These are phyloP conservation scores for Protobothrops flavoviridis DNA, from an alignment of 2,113 vertebrate species.

Conservation along the genomic window DNA sequence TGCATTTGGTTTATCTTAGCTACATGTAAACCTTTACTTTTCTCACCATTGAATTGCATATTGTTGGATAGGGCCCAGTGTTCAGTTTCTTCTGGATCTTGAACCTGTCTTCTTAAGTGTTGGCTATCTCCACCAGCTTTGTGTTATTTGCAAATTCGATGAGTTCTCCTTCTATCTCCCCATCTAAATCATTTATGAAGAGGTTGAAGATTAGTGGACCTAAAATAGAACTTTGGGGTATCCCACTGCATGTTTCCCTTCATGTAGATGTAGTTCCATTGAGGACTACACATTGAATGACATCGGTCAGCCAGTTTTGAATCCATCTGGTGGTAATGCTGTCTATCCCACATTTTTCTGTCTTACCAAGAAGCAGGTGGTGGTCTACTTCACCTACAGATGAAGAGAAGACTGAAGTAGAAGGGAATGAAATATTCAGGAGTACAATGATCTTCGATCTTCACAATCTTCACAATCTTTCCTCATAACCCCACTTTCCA, in stretches of 20 bases:
- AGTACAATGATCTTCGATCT: neutral
- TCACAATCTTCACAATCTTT: neutral
- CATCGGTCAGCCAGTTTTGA: neutral
- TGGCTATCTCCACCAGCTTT: too few relatives aligned
- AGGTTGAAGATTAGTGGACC: neutral
- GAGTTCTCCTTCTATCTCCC: too few relatives aligned
- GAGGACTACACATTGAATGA: neutral
- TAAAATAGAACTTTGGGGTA: neutral
- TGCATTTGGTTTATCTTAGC: too few relatives aligned
- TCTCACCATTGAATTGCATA: too few relatives aligned
- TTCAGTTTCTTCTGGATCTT: too few relatives aligned
- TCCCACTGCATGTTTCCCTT: neutral
- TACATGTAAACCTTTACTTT: too few relatives aligned
- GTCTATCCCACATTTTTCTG: too few relatives aligned
- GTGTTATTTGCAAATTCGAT: too few relatives aligned
- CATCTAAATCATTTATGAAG: neutral
- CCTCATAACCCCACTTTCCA: neutral
- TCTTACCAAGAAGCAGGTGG: too few relatives aligned
- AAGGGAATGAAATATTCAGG: neutral
- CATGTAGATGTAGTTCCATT: neutral
- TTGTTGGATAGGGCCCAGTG: too few relatives aligned
- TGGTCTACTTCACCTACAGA: neutral
- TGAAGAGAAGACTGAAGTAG: neutral
- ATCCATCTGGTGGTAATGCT: too few relatives aligned
- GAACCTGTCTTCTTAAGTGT: too few relatives aligned